phyloP scores from a whole-genome alignment of 2,113 vertebrate genomes.

The Nibea coibor region DNA sequence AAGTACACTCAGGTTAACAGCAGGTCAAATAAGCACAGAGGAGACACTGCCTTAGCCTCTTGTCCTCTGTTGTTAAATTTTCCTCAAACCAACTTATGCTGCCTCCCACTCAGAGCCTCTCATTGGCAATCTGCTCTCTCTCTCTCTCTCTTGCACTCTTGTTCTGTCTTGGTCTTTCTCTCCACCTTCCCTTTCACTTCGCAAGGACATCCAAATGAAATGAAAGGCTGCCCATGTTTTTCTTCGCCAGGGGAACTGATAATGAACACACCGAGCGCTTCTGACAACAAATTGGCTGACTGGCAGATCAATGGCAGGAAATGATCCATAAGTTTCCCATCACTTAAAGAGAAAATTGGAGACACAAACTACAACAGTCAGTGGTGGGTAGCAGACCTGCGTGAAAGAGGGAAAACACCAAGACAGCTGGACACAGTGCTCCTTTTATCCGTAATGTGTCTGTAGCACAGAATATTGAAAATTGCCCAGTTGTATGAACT shows the following conservation, averaged over 20 bases:
- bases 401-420: conserved; percentile 19
- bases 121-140: conserved; percentile 39
- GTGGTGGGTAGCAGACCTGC: not conserved
- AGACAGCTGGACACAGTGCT: not conserved
- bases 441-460: not conserved
- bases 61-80: conserved; percentile 51
- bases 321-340: conserved; percentile 51
- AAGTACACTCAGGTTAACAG: conserved; percentile 67
- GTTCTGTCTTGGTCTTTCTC: conserved; percentile 36
- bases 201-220: conserved; percentile 54
- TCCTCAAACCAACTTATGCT: conserved; percentile 54
- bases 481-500: not conserved
- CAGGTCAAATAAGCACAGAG: conserved; percentile 53
- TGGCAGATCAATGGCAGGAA: conserved; percentile 59
- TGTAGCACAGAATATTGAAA: not conserved
- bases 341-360: conserved; percentile 24
- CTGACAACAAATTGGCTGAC: conserved; percentile 54
- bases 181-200: conserved; percentile 52
- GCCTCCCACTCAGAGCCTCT: conserved; percentile 60
- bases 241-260: conserved; percentile 52
- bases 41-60: conserved; percentile 44
- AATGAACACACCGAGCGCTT: conserved; percentile 51
- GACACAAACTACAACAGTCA: conserved; percentile 4
- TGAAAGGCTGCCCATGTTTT: conserved; percentile 53
- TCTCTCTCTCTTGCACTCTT: not conserved